A percentile compares a stretch with the other conserved stretches of the same genome.
Conservation (phyloP, 2,113 vertebrate species). For the Perca schrenkii region DNA sequence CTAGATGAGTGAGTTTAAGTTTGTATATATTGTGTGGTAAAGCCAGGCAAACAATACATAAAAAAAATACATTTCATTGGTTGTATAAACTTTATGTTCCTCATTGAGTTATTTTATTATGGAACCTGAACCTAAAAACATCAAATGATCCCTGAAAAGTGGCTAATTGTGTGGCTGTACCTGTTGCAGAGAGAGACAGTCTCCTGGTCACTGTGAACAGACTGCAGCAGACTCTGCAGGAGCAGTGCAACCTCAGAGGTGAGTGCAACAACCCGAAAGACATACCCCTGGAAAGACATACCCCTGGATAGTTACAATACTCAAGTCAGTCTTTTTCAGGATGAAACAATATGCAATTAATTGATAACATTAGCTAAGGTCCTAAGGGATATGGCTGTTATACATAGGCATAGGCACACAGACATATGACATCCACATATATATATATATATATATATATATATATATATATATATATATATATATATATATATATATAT, state of each 20-base stretch:
- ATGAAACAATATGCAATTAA: neutral
- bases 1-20: neutral
- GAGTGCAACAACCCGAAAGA: conserved; percentile 46
- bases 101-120: neutral
- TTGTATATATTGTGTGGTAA: neutral
- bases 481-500: no score
- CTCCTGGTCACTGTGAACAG: conserved; percentile 86
- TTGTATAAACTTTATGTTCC: neutral
- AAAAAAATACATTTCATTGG: neutral
- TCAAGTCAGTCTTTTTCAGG: neutral
- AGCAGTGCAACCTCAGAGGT: conserved; percentile 92
- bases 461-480: no score
- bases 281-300: neutral
- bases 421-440: no score
- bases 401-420: no score
- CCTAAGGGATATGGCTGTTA: no score
- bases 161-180: neutral
- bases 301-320: neutral
- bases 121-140: neutral
- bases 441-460: no score
- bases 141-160: neutral
- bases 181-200: conserved; percentile 87
- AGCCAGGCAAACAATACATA: neutral
- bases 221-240: conserved; percentile 89
- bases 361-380: no score